Evolutionary conservation across 2,888 invertebrate genomes (phyloP).

Genomic region (Scaptomyza polygonia): DNA sequence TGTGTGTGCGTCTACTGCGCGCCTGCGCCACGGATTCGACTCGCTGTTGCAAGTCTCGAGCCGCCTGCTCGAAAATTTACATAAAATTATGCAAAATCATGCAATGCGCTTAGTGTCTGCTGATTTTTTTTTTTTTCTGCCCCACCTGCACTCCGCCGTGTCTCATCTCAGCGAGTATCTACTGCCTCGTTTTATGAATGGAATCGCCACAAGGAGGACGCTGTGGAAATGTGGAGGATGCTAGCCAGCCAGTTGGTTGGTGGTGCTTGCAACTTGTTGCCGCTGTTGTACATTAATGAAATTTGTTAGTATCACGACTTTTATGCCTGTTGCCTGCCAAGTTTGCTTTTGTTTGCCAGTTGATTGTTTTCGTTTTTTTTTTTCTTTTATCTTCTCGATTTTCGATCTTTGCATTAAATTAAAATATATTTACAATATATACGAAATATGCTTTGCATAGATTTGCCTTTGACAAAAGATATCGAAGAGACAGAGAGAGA

Average conservation of each 20-base stretch:
- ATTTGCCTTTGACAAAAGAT: conserved; percentile 22
- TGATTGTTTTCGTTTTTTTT: conserved; percentile 31
- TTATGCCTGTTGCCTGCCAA: conserved; percentile 75
- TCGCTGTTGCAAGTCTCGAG: conserved; percentile 45
- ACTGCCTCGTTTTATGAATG: conserved; percentile 72
- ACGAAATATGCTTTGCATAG: conserved; percentile 31
- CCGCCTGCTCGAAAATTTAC: conserved; percentile 65
- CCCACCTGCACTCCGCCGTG: conserved; percentile 2
- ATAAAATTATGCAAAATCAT: conserved; percentile 80
- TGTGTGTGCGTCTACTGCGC: conserved; percentile 34
- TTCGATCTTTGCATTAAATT: conserved; percentile 65
- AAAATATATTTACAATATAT: conserved; percentile 65
- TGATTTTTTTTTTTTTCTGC: conserved; percentile 26
- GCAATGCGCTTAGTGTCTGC: conserved; percentile 77
- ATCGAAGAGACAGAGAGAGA: no score
- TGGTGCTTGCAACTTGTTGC: conserved; percentile 74
- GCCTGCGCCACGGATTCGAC: conserved; percentile 53
- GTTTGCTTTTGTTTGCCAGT: conserved; percentile 65
- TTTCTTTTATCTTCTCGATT: conserved; percentile 25
- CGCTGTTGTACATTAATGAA: conserved; percentile 81
- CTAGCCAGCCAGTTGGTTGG: conserved; percentile 25
- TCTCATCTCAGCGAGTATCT: background rate
- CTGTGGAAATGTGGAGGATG: conserved; percentile 35
- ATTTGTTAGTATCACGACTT: conserved; percentile 82
- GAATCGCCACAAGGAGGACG: conserved; percentile 57